Evolutionary conservation across 2,888 invertebrate genomes (phyloP), one percentile per base, ranked within the genome.

Genomic region (Drosophila leonis): DNA sequence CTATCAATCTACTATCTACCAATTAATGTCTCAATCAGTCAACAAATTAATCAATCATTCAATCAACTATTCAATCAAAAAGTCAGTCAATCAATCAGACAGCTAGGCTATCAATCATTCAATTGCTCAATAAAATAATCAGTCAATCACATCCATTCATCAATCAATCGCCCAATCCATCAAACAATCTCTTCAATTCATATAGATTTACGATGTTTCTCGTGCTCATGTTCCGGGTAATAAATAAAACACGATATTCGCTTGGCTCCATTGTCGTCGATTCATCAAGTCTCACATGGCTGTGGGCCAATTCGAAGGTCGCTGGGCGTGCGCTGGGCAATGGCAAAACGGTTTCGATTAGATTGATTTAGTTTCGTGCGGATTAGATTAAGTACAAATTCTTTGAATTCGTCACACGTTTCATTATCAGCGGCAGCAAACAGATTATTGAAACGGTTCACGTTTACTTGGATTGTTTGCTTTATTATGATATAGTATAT

Each of bases 351-450:
- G 51, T 65, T 74, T 55, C 49, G 79, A 82, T 78, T 72, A 82
- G 84, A 72, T 85, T 68, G 70, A 84, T 79, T 82, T 63, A 41
- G 61, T 46, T 76, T 62, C 24, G 49, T 63, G 72, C 65, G 71
- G 74, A 87, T 84, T 72, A 68, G 76, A 83, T 82, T 72, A 71
- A 63, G 62, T 65, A 44, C 27, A 33, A 57, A 33, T 57, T 24
- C 12, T 33, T 33, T 15, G 31, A 24, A 56, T 56, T 56, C 44
- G 44, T 46, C 33, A 57, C 44, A 46, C 57, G 31, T 20, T 42
- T 56, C 5, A 10, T 10, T 9, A 31, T 42, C 27, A 20, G 13
- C 13, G 18, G 13, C 49, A 33, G 8, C 20, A 20, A 33, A 20
- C 24, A 20, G 31, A 33, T 33, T 20, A 12, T 13, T 49, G 18